Evolutionary conservation across 2,888 invertebrate genomes (phyloP), one percentile per base, ranked within the genome.

Genomic region (Ectemnius lituratus): DNA sequence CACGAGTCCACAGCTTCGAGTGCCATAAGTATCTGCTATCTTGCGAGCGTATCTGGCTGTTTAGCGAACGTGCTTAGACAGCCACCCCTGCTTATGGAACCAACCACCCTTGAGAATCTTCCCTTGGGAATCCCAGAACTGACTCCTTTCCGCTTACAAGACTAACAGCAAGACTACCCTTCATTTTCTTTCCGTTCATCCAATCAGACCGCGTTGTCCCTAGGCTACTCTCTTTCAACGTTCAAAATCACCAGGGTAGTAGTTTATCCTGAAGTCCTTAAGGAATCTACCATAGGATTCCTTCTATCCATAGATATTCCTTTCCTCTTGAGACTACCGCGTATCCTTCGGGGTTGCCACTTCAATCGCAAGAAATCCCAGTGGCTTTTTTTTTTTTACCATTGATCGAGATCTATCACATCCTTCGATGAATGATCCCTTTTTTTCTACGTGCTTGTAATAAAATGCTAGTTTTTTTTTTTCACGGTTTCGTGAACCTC

Each of bases 11-110:
- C 81, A 83, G 79, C 76, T 80, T 68, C 62, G 82, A 85, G 84
- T 86, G 80, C 83, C 82, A 84, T 84, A 84, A 85, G 84, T 84
- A 85, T 85, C 83, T 84, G 70, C 81, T 85, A 85, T 85, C 85
- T 81, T 69, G 75, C 64, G 80, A 84, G 79, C 81, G 84, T 84
- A 85, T 85, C 85, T 83, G 71, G 76, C 85, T 85, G 84, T 86
- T 86, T 86, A 86, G 86, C 83, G 83, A 82, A 84, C 85, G 85
- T 86, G 86, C 84, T 85, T 84, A 82, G 85, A 84, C 82, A 77
- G 79, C 75, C 79, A 75, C 84, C 71, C 73, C 70, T n/a, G 81
- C 77, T 65, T 67, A 64, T 63, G n/a, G 46, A 72, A 58, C 73
- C 16, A 58, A 62, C 59, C 57, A 62, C 59, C 57, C 52, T 67